A percentile compares a stretch with the other conserved stretches of the same genome.
phyloP scores from a whole-genome alignment of 2,113 vertebrate species.

The Melanerpes aurifrons region DNA sequence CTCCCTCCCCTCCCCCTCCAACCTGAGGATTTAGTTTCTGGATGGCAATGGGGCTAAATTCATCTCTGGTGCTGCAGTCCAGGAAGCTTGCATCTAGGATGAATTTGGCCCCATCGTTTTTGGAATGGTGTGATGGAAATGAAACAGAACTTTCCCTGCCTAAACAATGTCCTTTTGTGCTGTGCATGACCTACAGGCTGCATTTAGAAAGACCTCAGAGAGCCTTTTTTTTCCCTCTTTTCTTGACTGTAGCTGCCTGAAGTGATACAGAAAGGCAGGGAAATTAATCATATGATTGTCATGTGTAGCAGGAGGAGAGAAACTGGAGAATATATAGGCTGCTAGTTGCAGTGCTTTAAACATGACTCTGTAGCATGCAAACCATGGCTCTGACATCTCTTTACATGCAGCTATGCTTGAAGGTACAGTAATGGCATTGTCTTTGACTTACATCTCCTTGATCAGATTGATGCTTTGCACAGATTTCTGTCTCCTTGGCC shows the following conservation, averaged over 20 bases:
- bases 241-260: constrained; percentile 71
- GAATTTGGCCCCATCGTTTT: constrained; percentile 48
- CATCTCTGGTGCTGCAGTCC: constrained; percentile 2
- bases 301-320: constrained; percentile 64
- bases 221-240: constrained; percentile 46
- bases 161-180: constrained; percentile 65
- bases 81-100: background rate
- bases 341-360: constrained; percentile 63
- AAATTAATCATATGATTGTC: constrained; percentile 81
- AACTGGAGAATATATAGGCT: constrained; percentile 56
- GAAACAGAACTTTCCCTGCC: constrained; percentile 36
- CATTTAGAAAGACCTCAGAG: constrained; percentile 61
- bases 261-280: constrained; percentile 74
- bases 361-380: constrained; percentile 50
- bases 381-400: constrained; percentile 58
- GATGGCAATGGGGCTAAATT: constrained; percentile 52
- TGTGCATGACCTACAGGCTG: constrained; percentile 66
- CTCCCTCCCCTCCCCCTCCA: background rate
- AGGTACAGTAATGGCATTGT: constrained; percentile 63
- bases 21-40: constrained; percentile 21
- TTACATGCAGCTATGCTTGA: constrained; percentile 65
- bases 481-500: no score
- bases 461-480: background rate
- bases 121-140: background rate
- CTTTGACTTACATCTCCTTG: background rate